Evolutionary conservation across 2,113 vertebrate species (phyloP).

Genomic region (Bufo bufo): DNA sequence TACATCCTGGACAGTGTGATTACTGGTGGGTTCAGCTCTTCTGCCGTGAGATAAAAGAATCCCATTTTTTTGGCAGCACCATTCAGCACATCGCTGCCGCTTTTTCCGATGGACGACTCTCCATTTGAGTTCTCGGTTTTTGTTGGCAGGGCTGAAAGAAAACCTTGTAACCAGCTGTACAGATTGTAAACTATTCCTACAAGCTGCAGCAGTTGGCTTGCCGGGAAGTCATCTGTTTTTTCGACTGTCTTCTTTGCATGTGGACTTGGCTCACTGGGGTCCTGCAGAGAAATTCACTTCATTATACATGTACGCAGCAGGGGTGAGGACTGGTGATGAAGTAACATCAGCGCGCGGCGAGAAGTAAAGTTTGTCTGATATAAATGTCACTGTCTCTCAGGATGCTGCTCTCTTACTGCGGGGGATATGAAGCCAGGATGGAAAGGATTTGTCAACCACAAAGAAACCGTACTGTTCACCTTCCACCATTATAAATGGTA

Average conservation of each 20-base stretch:
- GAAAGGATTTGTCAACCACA: not conserved
- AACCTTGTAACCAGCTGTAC: slow-evolving; percentile 43
- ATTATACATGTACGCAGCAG: slow-evolving; percentile 7
- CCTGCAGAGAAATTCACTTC: slow-evolving; percentile 11
- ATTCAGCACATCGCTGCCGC: not conserved
- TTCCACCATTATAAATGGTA: not conserved
- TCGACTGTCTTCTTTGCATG: slow-evolving; percentile 1
- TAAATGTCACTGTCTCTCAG: slow-evolving; percentile 4
- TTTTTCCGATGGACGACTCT: not conserved
- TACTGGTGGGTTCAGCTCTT: not conserved
- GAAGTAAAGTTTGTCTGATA: not conserved
- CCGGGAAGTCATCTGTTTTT: slow-evolving; percentile 30
- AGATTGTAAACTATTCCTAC: slow-evolving; percentile 33
- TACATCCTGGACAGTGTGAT: not conserved
- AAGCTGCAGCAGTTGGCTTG: slow-evolving; percentile 24
- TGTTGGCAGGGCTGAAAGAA: slow-evolving; percentile 31
- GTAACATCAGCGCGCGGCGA: not conserved
- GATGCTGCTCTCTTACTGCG: slow-evolving; percentile 3
- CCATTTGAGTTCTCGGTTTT: slow-evolving; percentile 3
- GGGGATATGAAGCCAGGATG: not conserved
- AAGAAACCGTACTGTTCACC: not conserved
- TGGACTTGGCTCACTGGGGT: slow-evolving; percentile 9
- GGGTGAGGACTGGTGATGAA: not conserved
- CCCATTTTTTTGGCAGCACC: not conserved
- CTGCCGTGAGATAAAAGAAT: not conserved